Percentiles rank a stretch among this genome's conserved stretches.
These are phyloP conservation scores for Chiridota heheva DNA, from an alignment of 35 echinoderm and acorn worm genomes.

Conservation along the genomic window DNA sequence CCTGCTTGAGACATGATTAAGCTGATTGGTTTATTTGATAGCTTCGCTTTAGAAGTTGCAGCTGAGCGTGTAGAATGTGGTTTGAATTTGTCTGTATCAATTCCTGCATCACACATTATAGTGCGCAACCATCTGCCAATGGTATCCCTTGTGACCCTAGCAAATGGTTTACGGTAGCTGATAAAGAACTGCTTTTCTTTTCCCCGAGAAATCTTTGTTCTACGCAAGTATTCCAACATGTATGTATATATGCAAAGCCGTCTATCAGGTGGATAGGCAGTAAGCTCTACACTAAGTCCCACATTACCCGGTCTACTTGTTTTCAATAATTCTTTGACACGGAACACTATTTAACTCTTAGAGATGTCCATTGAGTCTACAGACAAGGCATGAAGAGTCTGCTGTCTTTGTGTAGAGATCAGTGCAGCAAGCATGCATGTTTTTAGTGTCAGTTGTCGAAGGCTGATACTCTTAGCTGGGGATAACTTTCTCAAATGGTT, in stretches of 20 bases:
- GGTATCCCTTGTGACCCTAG: neutral
- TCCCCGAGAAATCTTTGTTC: neutral
- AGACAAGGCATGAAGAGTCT: conserved; percentile 25
- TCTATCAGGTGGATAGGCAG: neutral
- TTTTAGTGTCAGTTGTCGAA: too few species aligned
- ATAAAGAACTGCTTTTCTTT: conserved; percentile 9
- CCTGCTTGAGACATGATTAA: too few species aligned
- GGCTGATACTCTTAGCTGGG: too few species aligned
- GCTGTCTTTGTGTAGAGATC: too few species aligned
- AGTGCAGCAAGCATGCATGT: too few species aligned
- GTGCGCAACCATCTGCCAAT: neutral
- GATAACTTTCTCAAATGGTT: too few species aligned
- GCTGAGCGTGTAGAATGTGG: conserved; percentile 3
- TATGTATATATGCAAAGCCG: neutral
- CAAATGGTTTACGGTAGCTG: neutral
- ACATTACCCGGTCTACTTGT: too few species aligned
- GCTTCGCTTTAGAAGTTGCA: neutral
- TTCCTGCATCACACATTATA: conserved; percentile 16
- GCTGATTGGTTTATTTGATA: too few species aligned
- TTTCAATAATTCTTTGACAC: too few species aligned
- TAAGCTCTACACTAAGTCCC: too few species aligned
- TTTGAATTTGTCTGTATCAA: neutral
- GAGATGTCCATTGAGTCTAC: conserved; percentile 2
- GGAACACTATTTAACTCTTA: too few species aligned
- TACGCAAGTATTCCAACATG: neutral